Evolutionary conservation across 2,113 vertebrate species (phyloP).

Genomic region (Motacilla tschutschensis): DNA sequence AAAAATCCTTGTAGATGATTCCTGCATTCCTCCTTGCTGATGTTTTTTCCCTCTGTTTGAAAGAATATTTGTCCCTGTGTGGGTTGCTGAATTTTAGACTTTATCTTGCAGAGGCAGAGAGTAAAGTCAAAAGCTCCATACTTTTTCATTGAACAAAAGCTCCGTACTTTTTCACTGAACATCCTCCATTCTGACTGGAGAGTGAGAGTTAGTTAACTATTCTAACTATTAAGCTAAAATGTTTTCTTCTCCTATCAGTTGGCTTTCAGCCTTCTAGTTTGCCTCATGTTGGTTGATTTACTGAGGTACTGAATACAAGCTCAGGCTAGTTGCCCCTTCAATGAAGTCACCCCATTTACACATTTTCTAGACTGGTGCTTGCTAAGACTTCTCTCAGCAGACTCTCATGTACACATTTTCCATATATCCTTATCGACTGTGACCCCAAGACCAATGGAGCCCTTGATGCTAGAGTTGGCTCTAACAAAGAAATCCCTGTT

Average conservation of each 20-base stretch:
- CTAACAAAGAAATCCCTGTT: neutral
- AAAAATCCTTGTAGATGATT: neutral
- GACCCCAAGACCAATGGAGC: neutral
- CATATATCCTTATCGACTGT: accelerated
- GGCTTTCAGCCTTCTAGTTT: neutral
- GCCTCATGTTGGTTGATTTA: neutral
- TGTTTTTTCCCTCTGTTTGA: neutral
- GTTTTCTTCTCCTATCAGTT: neutral
- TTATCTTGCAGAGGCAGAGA: neutral
- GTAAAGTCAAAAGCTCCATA: neutral
- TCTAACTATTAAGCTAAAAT: neutral
- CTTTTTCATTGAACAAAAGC: neutral
- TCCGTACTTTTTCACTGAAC: neutral
- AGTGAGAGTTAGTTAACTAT: neutral
- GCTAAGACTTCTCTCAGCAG: neutral
- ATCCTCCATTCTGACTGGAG: neutral
- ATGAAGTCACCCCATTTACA: neutral
- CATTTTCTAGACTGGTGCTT: constrained; percentile 17
- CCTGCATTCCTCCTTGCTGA: neutral
- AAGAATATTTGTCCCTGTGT: neutral
- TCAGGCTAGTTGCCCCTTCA: neutral
- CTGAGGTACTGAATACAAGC: neutral
- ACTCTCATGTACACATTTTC: neutral
- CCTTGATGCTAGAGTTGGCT: neutral
- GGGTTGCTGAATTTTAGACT: neutral